Evolutionary conservation across 1,140 invertebrate species (phyloP), one percentile per base, ranked within the genome.

Genomic region (Delia radicum): DNA sequence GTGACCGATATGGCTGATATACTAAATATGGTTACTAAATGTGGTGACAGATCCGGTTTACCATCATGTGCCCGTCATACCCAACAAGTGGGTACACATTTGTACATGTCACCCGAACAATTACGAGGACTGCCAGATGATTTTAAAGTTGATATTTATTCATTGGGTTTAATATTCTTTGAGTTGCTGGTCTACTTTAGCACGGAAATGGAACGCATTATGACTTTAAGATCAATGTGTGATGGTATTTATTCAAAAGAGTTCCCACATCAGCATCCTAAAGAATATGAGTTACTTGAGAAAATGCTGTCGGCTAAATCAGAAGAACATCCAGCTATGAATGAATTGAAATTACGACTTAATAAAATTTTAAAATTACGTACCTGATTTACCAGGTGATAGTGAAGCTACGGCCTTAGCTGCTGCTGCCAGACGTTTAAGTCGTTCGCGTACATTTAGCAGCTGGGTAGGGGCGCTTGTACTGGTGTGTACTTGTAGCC

Each of bases 21-120:
- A 62, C 89, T 88, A n/a, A 87, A 89, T 65, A 88, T 69, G 80
- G 85, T 63, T 77, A 86, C 74, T 72, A 79, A 80, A 67, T 82
- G 76, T 77, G 84, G 74, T 74, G 85, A 75, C 78, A 81, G 79
- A 73, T 76, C 79, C 24, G 80, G 77, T 3, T 7, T 81, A 69
- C 79, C 83, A 21, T 79, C 78, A 15, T 79, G 78, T 76, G 76
- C 80, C 0, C 86, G 87, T 0, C 90, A 90, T 76, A 91, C 90
- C 0, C 87, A 89, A 81, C 87, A 87, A 81, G 90, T 91, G 77
- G 90, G 97, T 18, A 99, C 98, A 0, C 92, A 94, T 48, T 87
- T 98, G 0, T 99, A 99, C 85, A 99, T 99, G 97, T 98, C 96
- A 75, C 97, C 97, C 26, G 98, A 99, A 87, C 97, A 98, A 88